Evolutionary conservation across 2,797 vertebrate species (phyloP), one percentile per base, ranked within the genome.

Genomic region (Syncerus caffer): DNA sequence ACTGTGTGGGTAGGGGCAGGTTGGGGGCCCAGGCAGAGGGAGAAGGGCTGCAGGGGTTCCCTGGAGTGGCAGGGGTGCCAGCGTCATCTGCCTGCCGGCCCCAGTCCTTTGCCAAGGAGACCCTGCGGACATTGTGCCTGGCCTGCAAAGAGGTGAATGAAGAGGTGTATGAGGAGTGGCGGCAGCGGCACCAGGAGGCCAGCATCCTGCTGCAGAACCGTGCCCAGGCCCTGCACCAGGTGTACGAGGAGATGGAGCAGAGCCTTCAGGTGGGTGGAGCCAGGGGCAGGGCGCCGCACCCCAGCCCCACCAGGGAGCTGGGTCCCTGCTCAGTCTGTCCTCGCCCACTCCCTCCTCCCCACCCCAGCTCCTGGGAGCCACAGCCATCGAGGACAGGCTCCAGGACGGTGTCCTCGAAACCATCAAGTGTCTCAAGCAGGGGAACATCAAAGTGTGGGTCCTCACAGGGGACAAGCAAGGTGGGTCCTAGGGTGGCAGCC

Each of bases 401-500:
- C 99, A 99, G 95, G 99, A 99, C 0, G 99, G 99, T 0, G 99
- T 99, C 58, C 99, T 99, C 0, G 99, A 99, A 97, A 99, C 99
- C 78, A 99, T 99, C 97, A 96, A 98, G 80, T 98, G 99, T 38
- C 99, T 99, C 89, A 99, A 99, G 98, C 98, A 99, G 95, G 99
- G 99, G 47, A 99, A 99, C 51, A 98, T 99, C 91, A 99, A 99
- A 98, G 98, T 99, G 60, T 99, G 99, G 99, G 99, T 99, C 74
- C 98, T 99, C 89, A 99, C 99, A 0, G 99, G 99, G 98, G 99
- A 99, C 98, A 99, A 99, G 98, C 99, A 99, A 99, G 99, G 99
- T 99, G 95, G 23, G 83, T 90, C 38, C 53, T 51, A 2, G 1
- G 45, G 19, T 2, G 11, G 71, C 47, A 16, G 1, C 16, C 13